These are phyloP conservation scores for Lucinisca nassula DNA, from an alignment of 2,888 invertebrate species.

Conservation along the genomic window DNA sequence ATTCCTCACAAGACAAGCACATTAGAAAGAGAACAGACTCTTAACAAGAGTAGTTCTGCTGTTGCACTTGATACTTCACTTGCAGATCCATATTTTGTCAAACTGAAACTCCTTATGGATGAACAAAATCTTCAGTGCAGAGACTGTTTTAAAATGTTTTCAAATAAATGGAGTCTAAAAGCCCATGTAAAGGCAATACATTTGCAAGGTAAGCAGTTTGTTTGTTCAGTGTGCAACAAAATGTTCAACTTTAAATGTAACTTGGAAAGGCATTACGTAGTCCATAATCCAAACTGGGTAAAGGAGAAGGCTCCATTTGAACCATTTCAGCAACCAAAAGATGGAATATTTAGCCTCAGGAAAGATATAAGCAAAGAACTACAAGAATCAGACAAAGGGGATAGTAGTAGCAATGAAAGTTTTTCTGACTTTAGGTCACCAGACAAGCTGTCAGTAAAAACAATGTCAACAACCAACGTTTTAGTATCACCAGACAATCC, in stretches of 20 bases:
- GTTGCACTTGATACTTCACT: background rate
- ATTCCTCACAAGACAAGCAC: too few species aligned
- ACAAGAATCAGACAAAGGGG: background rate
- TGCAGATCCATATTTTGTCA: background rate
- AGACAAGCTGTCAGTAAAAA: background rate
- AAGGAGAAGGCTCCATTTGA: background rate
- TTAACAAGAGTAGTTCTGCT: background rate
- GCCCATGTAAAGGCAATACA: background rate
- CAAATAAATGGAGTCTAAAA: constrained; percentile 8
- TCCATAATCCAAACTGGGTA: background rate
- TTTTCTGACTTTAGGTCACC: background rate
- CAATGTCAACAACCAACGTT: background rate
- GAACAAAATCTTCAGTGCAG: constrained; percentile 2
- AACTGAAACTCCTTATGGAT: background rate
- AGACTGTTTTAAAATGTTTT: background rate
- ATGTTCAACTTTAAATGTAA: background rate
- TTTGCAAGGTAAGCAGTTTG: background rate
- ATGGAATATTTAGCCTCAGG: too few species aligned
- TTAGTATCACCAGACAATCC: background rate
- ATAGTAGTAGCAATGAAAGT: background rate
- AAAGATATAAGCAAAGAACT: background rate
- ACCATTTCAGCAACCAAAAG: background rate
- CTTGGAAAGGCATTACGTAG: background rate
- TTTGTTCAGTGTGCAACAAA: background rate
- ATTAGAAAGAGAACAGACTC: too few species aligned